Evolutionary conservation across 2,797 vertebrate genomes (phyloP).

Genomic region (Melopsittacus undulatus): DNA sequence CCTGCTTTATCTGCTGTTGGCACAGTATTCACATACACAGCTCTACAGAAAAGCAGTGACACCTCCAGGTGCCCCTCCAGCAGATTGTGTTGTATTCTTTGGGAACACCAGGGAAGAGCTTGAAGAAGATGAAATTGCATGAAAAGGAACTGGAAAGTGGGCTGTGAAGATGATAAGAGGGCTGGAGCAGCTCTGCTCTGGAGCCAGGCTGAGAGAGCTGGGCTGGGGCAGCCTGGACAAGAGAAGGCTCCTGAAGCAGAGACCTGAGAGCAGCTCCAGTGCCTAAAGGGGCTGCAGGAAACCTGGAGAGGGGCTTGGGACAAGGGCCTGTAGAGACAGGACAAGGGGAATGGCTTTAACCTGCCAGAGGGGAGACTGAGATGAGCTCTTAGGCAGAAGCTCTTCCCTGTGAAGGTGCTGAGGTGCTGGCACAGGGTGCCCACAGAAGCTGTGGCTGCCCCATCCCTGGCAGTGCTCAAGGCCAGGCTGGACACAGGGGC

Average conservation of each 20-base stretch:
- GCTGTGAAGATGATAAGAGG: neutral
- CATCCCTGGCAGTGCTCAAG: neutral
- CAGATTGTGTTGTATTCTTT: neutral
- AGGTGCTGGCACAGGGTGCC: neutral
- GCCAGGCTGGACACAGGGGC: neutral
- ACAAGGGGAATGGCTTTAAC: no score
- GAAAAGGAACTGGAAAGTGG: neutral
- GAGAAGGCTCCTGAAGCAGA: neutral
- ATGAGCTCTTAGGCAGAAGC: no score
- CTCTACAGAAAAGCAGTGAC: neutral
- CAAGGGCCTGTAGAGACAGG: no score
- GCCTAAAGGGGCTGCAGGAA: no score
- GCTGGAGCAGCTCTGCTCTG: neutral
- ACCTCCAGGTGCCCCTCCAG: neutral
- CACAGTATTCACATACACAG: neutral
- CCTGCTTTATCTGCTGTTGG: neutral
- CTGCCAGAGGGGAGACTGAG: no score
- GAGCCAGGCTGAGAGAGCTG: neutral
- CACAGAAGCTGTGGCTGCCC: neutral
- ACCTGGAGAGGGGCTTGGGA: no score
- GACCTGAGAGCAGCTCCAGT: no score
- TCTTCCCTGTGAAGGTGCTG: no score
- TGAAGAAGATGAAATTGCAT: neutral
- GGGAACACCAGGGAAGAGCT: neutral
- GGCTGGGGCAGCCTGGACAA: neutral